A percentile compares a stretch with the other conserved stretches of the same genome.
Evolutionary conservation across 2,113 vertebrate species (phyloP).

Genomic region (Microtus oregoni): DNA sequence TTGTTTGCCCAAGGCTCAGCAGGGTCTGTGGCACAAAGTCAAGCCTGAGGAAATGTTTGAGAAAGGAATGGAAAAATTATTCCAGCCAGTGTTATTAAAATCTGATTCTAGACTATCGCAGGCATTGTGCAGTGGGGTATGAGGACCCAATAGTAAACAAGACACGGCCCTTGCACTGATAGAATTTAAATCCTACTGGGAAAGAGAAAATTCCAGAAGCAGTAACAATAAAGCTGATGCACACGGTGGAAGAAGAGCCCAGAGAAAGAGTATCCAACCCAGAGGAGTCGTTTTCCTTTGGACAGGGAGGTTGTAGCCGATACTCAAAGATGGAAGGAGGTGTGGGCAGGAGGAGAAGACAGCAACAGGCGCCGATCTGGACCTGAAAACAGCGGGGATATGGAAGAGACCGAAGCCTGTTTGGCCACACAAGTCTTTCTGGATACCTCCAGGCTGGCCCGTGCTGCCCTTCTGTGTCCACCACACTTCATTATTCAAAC

Average conservation of each 20-base stretch:
- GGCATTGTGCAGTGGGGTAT: not conserved
- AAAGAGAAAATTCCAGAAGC: constrained; percentile 21
- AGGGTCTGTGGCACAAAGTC: not conserved
- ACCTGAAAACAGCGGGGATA: not conserved
- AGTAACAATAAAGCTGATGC: not conserved
- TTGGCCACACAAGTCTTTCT: not conserved
- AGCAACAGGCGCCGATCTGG: not conserved
- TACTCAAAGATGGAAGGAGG: not conserved
- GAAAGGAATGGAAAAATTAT: constrained; percentile 1
- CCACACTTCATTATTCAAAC: fast-evolving
- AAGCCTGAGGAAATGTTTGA: constrained; percentile 3
- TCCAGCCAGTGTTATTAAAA: constrained; percentile 15
- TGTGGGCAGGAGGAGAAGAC: not conserved
- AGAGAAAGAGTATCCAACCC: not conserved
- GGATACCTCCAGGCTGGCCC: not conserved
- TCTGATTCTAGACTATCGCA: not conserved
- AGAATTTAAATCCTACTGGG: constrained; percentile 36
- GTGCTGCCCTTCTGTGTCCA: not conserved
- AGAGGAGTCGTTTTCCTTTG: not conserved
- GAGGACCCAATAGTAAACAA: not conserved
- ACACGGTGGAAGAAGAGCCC: not conserved
- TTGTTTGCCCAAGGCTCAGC: not conserved
- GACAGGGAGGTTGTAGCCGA: not conserved
- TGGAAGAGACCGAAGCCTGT: not conserved
- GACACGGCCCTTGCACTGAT: not conserved